Percentiles rank a stretch among this genome's conserved stretches.
Conservation (phyloP, 2,113 vertebrate genomes). For the Caretta caretta region DNA sequence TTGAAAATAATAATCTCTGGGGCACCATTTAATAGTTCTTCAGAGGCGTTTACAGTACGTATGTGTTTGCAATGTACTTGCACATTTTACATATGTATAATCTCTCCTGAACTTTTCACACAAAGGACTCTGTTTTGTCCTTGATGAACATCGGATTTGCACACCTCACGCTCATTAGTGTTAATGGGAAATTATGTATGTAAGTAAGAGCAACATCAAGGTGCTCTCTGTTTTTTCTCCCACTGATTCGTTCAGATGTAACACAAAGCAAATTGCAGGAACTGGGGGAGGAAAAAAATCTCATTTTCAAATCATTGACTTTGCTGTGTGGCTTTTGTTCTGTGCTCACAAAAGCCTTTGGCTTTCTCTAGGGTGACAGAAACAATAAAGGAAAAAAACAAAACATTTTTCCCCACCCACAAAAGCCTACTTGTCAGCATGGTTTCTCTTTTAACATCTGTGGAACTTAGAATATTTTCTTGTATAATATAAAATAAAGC, state of each 20-base stretch:
- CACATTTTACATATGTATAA: background rate
- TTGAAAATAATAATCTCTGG: background rate
- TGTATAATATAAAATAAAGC: background rate
- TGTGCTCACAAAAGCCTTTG: background rate
- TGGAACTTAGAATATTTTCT: background rate
- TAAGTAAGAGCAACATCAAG: background rate
- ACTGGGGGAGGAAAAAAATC: background rate
- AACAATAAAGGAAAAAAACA: background rate
- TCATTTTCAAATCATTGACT: background rate
- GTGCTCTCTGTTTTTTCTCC: background rate
- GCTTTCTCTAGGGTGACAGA: background rate
- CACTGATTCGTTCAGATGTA: conserved; percentile 1
- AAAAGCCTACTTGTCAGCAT: background rate
- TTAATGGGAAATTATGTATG: background rate
- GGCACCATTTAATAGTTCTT: background rate
- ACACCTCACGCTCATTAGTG: background rate
- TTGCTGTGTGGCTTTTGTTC: background rate
- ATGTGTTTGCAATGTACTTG: background rate
- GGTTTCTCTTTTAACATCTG: background rate
- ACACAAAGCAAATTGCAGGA: background rate
- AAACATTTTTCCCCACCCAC: background rate
- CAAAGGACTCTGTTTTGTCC: background rate
- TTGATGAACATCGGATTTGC: background rate
- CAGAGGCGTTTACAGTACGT: background rate
- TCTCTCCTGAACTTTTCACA: conserved; percentile 17